phyloP scores from a whole-genome alignment of 2,888 invertebrate genomes.

The Helicoverpa assulta region DNA sequence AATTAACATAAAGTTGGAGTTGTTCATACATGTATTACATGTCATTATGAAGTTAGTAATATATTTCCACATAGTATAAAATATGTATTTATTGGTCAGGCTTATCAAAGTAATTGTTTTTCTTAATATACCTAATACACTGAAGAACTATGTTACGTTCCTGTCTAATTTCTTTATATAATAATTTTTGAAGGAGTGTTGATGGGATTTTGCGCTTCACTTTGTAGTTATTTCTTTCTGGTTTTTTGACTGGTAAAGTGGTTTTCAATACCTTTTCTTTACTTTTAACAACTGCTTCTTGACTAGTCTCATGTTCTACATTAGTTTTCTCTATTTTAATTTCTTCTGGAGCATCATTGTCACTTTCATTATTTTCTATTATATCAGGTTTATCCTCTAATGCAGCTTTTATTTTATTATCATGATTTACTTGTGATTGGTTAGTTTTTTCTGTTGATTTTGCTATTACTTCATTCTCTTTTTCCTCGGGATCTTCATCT shows the following conservation, averaged over 20 bases:
- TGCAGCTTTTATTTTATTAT: conserved; percentile 2
- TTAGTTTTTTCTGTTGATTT: neutral
- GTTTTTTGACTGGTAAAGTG: conserved; percentile 27
- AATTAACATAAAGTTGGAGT: too few relatives aligned
- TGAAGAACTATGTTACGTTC: conserved; percentile 97
- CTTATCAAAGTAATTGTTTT: conserved; percentile 93
- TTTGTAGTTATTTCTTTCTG: conserved; percentile 49
- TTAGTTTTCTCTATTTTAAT: conserved; percentile 57
- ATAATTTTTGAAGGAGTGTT: conserved; percentile 92
- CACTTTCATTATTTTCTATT: conserved; percentile 54
- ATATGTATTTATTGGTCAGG: conserved; percentile 29
- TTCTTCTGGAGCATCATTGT: conserved; percentile 55
- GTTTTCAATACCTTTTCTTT: conserved; percentile 29
- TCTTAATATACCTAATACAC: conserved; percentile 94
- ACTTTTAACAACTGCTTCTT: conserved; percentile 35
- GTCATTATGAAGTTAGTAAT: too few relatives aligned
- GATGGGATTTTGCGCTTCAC: conserved; percentile 80
- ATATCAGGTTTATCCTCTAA: conserved; percentile 12
- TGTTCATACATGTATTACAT: too few relatives aligned
- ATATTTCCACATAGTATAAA: neutral
- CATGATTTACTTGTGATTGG: conserved; percentile 2
- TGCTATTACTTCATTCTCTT: conserved; percentile 27
- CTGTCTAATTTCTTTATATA: conserved; percentile 94
- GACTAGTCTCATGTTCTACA: conserved; percentile 45
- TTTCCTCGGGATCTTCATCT: conserved; percentile 76